These are phyloP conservation scores for Aphaenogaster ashmeadi DNA, from an alignment of 1,140 invertebrate genomes.

Conservation along the genomic window DNA sequence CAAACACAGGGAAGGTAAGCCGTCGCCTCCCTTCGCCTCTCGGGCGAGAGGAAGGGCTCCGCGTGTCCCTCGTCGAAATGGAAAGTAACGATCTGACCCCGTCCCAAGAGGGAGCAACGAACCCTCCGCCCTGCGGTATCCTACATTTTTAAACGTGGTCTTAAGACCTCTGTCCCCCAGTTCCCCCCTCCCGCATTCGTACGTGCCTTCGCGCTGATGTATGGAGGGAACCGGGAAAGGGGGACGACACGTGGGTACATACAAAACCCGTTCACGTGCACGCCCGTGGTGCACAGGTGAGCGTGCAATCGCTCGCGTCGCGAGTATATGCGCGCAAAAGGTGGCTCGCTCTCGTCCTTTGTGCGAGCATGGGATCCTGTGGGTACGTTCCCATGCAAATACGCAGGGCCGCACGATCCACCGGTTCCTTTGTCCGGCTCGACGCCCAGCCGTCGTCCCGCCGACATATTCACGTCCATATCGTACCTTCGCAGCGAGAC, in stretches of 20 bases:
- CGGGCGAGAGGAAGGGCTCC: background rate
- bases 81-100: conserved; percentile 58
- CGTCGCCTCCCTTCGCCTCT: background rate
- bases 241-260: background rate
- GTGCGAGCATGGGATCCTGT: conserved; percentile 62
- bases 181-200: background rate
- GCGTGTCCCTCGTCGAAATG: conserved; percentile 46
- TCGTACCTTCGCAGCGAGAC: conserved; percentile 22
- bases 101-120: conserved; percentile 69
- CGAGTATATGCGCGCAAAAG: conserved; percentile 54
- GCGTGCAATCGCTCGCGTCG: conserved; percentile 51
- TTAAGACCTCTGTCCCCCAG: background rate
- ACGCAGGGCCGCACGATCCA: conserved; percentile 58
- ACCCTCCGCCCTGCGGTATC: conserved; percentile 45
- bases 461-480: conserved; percentile 14
- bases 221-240: background rate
- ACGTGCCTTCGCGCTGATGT: conserved; percentile 35
- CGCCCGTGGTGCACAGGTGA: conserved; percentile 32
- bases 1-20: background rate
- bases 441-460: background rate
- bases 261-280: conserved; percentile 39
- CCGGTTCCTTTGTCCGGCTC: conserved; percentile 52
- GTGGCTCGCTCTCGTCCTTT: conserved; percentile 63
- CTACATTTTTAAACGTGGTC: conserved; percentile 76
- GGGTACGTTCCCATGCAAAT: conserved; percentile 72